phyloP scores from a whole-genome alignment of 2,113 vertebrate species.

The Oostethus manadensis region DNA sequence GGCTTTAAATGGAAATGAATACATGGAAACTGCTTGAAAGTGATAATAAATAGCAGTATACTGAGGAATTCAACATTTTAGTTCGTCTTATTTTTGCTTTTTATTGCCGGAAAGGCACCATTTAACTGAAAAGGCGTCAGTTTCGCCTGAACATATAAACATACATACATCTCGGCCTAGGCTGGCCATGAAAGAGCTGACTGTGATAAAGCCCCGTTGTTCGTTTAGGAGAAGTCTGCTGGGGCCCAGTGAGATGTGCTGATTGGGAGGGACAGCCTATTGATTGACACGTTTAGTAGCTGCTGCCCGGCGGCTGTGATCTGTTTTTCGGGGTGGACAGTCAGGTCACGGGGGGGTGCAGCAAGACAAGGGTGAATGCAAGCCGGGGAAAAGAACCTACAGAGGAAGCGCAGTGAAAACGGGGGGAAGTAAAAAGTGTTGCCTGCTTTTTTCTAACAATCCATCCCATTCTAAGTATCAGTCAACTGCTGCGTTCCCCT shows the following conservation, averaged over 20 bases:
- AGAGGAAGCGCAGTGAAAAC: neutral
- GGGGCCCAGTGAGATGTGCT: constrained; percentile 35
- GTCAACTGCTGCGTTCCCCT: neutral
- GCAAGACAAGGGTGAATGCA: constrained; percentile 3
- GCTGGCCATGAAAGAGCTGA: constrained; percentile 13
- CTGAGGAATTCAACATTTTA: neutral
- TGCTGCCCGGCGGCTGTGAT: constrained; percentile 51
- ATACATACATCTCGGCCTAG: constrained; percentile 1
- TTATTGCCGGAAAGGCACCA: too few species aligned
- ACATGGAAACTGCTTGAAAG: constrained; percentile 9
- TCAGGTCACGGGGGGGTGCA: constrained; percentile 3
- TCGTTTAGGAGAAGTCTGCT: constrained; percentile 28
- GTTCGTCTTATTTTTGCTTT: too few species aligned
- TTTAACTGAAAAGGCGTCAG: neutral
- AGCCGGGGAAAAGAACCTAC: neutral
- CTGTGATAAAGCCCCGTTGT: constrained; percentile 19
- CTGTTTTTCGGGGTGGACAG: constrained; percentile 26
- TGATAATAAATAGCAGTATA: neutral
- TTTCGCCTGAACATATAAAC: neutral
- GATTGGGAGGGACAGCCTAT: constrained; percentile 42
- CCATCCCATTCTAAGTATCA: constrained; percentile 6
- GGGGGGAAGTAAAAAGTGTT: neutral
- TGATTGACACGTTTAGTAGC: constrained; percentile 56
- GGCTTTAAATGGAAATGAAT: neutral
- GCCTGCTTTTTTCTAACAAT: constrained; percentile 20